Evolutionary conservation across 2,888 invertebrate genomes (phyloP).

Genomic region (Yponomeuta malinellus): DNA sequence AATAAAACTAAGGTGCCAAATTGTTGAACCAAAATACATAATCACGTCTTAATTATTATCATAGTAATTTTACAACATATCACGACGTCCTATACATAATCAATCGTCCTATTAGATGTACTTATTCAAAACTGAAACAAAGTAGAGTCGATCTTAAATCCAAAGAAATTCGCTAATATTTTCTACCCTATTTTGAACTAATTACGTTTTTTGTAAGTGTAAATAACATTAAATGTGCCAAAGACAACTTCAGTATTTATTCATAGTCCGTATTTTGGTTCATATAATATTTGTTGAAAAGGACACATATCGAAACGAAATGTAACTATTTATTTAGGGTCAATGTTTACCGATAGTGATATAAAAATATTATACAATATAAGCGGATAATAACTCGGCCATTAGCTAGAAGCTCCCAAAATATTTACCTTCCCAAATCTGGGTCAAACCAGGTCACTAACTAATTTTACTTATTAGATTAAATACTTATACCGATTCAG

Average conservation of each 20-base stretch:
- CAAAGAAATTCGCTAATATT: too few relatives aligned
- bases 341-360: not conserved
- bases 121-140: not conserved
- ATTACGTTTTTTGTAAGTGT: too few relatives aligned
- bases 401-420: not conserved
- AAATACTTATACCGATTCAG: not conserved
- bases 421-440: not conserved
- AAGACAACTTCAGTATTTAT: too few relatives aligned
- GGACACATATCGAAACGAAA: not conserved
- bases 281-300: not conserved
- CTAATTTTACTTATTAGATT: not conserved
- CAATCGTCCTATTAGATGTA: not conserved
- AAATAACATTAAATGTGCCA: too few relatives aligned
- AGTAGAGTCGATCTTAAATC: not conserved
- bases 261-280: not conserved
- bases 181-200: too few relatives aligned
- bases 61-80: not conserved
- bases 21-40: not conserved
- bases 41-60: not conserved
- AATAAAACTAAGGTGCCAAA: not conserved
- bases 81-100: not conserved
- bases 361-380: not conserved
- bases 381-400: not conserved
- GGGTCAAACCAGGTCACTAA: not conserved
- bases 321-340: not conserved